A percentile compares a stretch with the other conserved stretches of the same genome.
Evolutionary conservation across 2,797 vertebrate species (phyloP).

Genomic region (Cyclura pinguis): DNA sequence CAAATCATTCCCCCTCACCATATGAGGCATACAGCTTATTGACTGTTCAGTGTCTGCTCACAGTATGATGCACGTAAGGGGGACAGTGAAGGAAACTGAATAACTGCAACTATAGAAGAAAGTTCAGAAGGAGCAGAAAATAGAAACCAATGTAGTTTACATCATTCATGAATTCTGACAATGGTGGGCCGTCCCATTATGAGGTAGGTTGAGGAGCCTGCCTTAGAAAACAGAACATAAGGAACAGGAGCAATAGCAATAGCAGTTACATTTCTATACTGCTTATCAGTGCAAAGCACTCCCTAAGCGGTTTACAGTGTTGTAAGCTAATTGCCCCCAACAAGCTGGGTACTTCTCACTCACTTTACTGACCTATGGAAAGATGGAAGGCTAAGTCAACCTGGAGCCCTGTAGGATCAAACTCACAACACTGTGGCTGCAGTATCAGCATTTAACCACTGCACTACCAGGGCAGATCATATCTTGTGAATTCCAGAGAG

Average conservation of each 20-base stretch:
- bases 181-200: not conserved
- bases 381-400: too few species aligned
- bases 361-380: too few species aligned
- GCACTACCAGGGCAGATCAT: not conserved
- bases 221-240: not conserved
- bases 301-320: too few species aligned
- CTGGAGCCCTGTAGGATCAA: too few species aligned
- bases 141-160: not conserved
- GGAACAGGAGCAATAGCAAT: not conserved
- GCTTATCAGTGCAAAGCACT: too few species aligned
- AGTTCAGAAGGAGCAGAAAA: not conserved
- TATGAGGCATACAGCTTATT: not conserved
- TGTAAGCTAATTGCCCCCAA: too few species aligned
- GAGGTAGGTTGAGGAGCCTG: not conserved
- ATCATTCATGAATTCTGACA: not conserved
- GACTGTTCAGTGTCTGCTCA: not conserved
- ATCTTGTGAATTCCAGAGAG: not conserved
- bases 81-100: not conserved
- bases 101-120: not conserved
- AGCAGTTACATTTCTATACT: too few species aligned
- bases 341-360: too few species aligned
- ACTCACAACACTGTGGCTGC: too few species aligned
- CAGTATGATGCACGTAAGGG: not conserved
- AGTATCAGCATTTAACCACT: too few species aligned
- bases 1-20: not conserved